A percentile compares a stretch with the other conserved stretches of the same genome.
Conservation (phyloP, 2,797 vertebrate species). For the Chanos chanos region DNA sequence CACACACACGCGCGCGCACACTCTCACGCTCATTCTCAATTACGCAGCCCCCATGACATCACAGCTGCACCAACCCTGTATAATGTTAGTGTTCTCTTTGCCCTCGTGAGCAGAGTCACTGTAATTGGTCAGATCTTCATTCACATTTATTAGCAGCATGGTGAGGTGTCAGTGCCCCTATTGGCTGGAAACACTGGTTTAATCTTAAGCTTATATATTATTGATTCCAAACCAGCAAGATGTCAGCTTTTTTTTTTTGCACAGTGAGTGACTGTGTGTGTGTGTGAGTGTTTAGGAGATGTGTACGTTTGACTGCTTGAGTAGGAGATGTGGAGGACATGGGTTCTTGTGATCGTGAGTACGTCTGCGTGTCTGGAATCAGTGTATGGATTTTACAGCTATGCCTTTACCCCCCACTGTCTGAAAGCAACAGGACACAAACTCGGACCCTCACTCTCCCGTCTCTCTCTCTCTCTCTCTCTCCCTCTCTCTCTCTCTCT, state of each 20-base stretch:
- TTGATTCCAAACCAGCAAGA: not conserved
- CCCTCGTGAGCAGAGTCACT: too few relatives aligned
- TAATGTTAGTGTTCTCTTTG: too few relatives aligned
- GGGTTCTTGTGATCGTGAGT: not conserved
- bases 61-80: too few relatives aligned
- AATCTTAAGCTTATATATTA: conserved; percentile 6
- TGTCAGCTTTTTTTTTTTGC: conserved; percentile 9
- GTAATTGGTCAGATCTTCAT: too few relatives aligned
- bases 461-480: too few relatives aligned
- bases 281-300: conserved; percentile 2
- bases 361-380: conserved; percentile 5
- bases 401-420: conserved; percentile 63
- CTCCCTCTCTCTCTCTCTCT: conserved; percentile 72
- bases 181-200: not conserved
- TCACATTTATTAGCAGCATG: too few relatives aligned
- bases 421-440: conserved; percentile 65
- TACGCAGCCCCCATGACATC: too few relatives aligned
- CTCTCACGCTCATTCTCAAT: too few relatives aligned
- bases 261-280: conserved; percentile 29
- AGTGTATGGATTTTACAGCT: conserved; percentile 51
- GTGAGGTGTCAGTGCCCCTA: not conserved
- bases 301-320: conserved; percentile 22
- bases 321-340: not conserved
- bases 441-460: conserved; percentile 55
- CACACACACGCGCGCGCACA: too few relatives aligned